A percentile compares a stretch with the other conserved stretches of the same genome.
Evolutionary conservation across 2,113 vertebrate species (phyloP).

Genomic region (Nannospalax galili): DNA sequence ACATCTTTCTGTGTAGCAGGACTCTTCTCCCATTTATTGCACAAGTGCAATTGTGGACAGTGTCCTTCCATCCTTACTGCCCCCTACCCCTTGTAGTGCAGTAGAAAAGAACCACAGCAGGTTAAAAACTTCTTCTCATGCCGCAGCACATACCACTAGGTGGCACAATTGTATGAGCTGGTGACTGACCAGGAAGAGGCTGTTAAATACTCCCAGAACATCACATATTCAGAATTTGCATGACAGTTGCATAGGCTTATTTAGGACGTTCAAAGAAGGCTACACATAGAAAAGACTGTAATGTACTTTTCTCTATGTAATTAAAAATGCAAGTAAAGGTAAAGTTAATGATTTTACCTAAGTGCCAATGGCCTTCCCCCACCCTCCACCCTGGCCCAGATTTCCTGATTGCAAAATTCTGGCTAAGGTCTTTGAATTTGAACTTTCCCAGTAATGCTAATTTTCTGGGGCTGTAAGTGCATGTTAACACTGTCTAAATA

Average conservation of each 20-base stretch:
- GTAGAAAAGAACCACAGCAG: neutral
- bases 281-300: neutral
- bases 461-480: neutral
- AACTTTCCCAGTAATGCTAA: neutral
- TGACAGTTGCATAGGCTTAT: neutral
- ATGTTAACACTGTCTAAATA: neutral
- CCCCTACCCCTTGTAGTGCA: neutral
- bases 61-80: neutral
- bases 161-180: constrained; percentile 3
- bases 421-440: neutral
- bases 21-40: neutral
- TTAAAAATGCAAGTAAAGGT: constrained; percentile 38
- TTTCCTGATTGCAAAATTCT: constrained; percentile 25
- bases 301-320: neutral
- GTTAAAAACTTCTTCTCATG: neutral
- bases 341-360: constrained; percentile 7
- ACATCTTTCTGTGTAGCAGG: neutral
- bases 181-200: neutral
- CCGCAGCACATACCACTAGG: neutral
- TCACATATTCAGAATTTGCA: neutral
- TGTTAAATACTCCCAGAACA: neutral
- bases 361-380: neutral
- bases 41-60: neutral
- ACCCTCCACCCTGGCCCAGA: neutral
- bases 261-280: neutral